A percentile compares a stretch with the other conserved stretches of the same genome.
Evolutionary conservation across 35 echinoderm and acorn worm genomes (phyloP).

Genomic region (Amphiura filiformis): DNA sequence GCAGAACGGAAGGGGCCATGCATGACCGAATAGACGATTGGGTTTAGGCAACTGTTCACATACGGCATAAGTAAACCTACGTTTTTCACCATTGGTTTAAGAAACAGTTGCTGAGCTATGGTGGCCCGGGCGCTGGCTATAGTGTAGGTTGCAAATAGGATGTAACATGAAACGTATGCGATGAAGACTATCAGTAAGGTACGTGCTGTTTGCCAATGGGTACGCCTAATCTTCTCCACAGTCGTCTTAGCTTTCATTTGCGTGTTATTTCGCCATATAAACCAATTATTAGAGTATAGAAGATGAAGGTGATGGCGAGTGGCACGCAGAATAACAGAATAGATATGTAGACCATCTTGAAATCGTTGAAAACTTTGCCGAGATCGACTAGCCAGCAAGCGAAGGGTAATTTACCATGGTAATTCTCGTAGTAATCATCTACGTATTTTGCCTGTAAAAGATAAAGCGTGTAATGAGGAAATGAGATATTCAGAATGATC

Average conservation of each 20-base stretch:
- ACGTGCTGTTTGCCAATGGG: slow-evolving; percentile 79
- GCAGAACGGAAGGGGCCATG: slow-evolving; percentile 33
- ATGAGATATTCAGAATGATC: no score
- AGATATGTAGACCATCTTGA: slow-evolving; percentile 60
- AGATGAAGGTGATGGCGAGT: slow-evolving; percentile 37
- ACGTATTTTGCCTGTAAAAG: slow-evolving; percentile 28
- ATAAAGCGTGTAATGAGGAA: no score
- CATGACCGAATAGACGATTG: slow-evolving; percentile 64
- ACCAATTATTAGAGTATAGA: slow-evolving; percentile 37
- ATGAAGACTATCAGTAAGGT: slow-evolving; percentile 57
- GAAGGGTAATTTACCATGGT: slow-evolving; percentile 27
- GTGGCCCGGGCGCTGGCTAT: no score
- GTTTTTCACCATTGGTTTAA: slow-evolving; percentile 67
- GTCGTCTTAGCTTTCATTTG: slow-evolving; percentile 14
- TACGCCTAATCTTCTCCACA: neutral
- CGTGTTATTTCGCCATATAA: slow-evolving; percentile 47
- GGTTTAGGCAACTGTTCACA: slow-evolving; percentile 82
- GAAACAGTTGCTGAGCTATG: slow-evolving; percentile 42
- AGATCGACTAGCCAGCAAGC: slow-evolving; percentile 28
- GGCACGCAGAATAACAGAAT: slow-evolving; percentile 61
- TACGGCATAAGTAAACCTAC: slow-evolving; percentile 64
- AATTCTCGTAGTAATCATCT: neutral
- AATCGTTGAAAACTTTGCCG: slow-evolving; percentile 26
- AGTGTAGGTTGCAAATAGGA: slow-evolving; percentile 54
- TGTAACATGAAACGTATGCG: slow-evolving; percentile 53